Base-by-base conservation (phyloP, 2,797 vertebrate species). In the Arrhamphus sclerolepis region DNA sequence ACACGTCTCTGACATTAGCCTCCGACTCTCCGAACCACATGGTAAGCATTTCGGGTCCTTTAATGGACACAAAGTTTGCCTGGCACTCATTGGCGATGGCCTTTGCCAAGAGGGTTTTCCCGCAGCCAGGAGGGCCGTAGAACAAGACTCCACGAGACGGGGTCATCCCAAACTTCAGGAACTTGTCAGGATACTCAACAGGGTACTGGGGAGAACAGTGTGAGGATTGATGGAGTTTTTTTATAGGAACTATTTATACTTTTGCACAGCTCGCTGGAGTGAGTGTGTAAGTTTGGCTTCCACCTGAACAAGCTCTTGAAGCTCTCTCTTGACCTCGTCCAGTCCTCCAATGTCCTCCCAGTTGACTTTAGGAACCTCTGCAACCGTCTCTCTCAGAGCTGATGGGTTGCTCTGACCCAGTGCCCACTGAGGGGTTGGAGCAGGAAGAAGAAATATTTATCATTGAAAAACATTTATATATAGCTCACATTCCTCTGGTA, bases 21-120 rank as follows among this genome's bases (percentile, higher is more conserved):
- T 98, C 96, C 2, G 96, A 98, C 69, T 98, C 96, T 52, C 96
- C 96, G 80, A 98, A 98, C 96, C 96, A 98, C 96, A 98, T 98
- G 53, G 96, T 98, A 48, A 98, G 95, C 80, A 97, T 91, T 70
- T 98, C 96, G 0, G 96, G 96, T 24, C 96, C 96, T 87, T 98
- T 98, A 82, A 98, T 98, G 46, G 96, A 98, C 82, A 98, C 93
- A 87, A 98, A 98, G 86, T 98, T 98, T 66, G 96, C 96, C 87
- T 98, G 96, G 82, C 96, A 98, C 75, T 98, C 96, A 0, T 95
- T 97, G 61, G 96, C 96, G 62, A 98, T 98, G 75, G 96, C 96
- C 88, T 98, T 97, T 46, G 96, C 96, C 88, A 98, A 78, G 10
- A 98, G 92, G 0, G 96, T 98, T 90, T 98, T 98, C 79, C 96